Evolutionary conservation across 2,797 vertebrate species (phyloP).

Genomic region (Protosalanx chinensis): DNA sequence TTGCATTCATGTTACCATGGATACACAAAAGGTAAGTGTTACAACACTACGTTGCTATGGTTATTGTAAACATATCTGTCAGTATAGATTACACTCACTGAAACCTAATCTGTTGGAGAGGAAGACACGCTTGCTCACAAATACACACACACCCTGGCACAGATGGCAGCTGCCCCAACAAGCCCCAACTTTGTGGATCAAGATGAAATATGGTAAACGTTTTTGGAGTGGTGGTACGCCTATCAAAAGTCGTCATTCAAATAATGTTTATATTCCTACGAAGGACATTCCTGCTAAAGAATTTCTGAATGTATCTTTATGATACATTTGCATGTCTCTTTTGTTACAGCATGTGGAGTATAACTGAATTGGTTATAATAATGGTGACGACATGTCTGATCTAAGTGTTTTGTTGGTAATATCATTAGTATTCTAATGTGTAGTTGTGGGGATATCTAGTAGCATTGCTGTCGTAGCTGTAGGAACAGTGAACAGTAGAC

Average conservation of each 20-base stretch:
- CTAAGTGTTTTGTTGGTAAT: neutral
- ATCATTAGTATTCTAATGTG: neutral
- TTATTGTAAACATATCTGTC: constrained; percentile 59
- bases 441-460: neutral
- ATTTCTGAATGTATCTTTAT: neutral
- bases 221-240: neutral
- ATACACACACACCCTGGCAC: constrained; percentile 22
- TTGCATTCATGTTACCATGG: neutral
- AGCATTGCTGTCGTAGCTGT: neutral
- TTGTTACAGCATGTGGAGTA: neutral
- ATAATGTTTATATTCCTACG: neutral
- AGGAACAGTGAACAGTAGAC: neutral
- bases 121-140: constrained; percentile 5
- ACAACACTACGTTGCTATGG: constrained; percentile 45
- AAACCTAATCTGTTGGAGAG: constrained; percentile 45
- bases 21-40: constrained; percentile 27
- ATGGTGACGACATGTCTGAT: neutral
- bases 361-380: neutral
- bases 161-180: constrained; percentile 51
- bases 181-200: constrained; percentile 61
- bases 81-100: constrained; percentile 51
- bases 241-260: neutral
- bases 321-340: neutral
- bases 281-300: neutral
- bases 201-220: constrained; percentile 70